Conservation (phyloP, 2,113 vertebrate species). For the Phyllostomus hastatus region DNA sequence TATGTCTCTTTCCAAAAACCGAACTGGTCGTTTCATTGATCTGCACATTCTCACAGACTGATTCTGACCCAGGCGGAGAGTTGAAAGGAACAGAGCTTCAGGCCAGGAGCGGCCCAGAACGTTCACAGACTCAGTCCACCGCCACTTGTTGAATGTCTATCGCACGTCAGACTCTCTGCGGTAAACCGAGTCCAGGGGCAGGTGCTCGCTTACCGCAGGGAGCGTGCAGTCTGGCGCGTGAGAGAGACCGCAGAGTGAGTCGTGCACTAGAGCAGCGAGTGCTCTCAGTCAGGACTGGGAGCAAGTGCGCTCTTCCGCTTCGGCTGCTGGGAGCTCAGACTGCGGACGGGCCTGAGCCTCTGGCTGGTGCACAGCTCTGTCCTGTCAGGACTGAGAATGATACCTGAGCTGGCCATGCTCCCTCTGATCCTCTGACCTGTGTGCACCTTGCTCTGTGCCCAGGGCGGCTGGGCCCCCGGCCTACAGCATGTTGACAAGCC, state of each 20-base stretch:
- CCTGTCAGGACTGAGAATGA: fast-evolving
- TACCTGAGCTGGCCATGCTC: background rate
- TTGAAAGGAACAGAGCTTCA: background rate
- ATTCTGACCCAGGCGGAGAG: background rate
- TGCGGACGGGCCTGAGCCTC: background rate
- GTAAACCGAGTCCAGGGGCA: background rate
- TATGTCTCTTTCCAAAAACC: background rate
- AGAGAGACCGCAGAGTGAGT: background rate
- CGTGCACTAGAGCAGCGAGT: background rate
- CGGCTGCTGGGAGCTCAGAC: background rate
- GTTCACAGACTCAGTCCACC: background rate
- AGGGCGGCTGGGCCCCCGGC: too few relatives aligned
- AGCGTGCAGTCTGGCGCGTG: background rate
- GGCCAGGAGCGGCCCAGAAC: background rate
- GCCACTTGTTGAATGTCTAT: background rate
- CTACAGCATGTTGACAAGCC: background rate
- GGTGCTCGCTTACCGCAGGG: background rate
- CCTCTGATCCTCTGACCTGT: background rate
- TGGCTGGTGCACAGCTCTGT: background rate
- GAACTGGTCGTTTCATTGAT: background rate
- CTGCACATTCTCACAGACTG: background rate
- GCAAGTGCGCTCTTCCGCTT: background rate
- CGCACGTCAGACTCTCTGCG: background rate
- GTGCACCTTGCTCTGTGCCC: background rate
- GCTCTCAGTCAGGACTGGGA: background rate